Evolutionary conservation across 2,113 vertebrate species (phyloP).

Genomic region (Trochalopteron elliotii): DNA sequence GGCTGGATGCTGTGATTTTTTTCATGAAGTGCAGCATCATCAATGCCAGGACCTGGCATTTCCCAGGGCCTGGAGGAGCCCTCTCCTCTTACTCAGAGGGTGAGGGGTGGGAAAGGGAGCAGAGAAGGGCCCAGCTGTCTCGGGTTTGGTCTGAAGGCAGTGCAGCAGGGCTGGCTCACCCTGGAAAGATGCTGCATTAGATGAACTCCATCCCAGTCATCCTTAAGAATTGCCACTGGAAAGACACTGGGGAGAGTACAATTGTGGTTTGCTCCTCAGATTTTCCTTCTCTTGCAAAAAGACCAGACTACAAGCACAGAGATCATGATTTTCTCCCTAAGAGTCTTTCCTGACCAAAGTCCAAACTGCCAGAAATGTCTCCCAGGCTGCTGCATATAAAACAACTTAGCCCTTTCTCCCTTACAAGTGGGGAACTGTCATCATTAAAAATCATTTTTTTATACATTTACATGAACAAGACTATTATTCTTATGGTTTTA

Average conservation of each 20-base stretch:
- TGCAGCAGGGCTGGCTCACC: not conserved
- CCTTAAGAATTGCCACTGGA: rapidly evolving
- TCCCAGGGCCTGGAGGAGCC: rapidly evolving
- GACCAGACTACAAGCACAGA: not conserved
- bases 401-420: not conserved
- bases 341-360: not conserved
- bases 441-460: not conserved
- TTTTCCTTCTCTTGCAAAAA: not conserved
- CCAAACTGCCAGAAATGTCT: not conserved
- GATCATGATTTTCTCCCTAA: not conserved
- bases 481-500: not conserved
- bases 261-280: not conserved
- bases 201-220: not conserved
- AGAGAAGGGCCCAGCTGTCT: not conserved
- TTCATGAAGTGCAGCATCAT: not conserved
- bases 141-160: not conserved
- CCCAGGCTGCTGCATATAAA: not conserved
- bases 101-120: not conserved
- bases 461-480: not conserved
- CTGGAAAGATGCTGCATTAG: not conserved
- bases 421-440: not conserved
- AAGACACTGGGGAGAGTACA: not conserved
- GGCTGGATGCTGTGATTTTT: not conserved
- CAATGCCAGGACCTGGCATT: not conserved
- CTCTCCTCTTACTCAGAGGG: not conserved